Conservation (phyloP, 2,888 invertebrate species). For the Caenorhabditis sp. region DNA sequence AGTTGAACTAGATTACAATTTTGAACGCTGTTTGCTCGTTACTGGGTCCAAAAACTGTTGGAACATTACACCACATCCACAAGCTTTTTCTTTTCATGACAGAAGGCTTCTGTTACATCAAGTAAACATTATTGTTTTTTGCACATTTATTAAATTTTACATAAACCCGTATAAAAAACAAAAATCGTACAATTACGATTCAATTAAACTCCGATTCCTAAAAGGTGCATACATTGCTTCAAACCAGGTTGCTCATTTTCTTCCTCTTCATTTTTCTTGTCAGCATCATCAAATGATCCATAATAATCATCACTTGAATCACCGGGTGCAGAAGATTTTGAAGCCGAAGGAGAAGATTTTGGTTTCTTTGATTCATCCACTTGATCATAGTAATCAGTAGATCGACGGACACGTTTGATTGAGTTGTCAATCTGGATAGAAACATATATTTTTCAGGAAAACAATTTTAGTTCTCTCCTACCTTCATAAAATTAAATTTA, state of each 20-base stretch:
- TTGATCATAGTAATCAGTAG: constrained; percentile 46
- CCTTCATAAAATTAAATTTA: constrained; percentile 44
- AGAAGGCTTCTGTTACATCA: no score
- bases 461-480: neutral
- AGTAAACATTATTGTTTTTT: neutral
- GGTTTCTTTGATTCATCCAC: constrained; percentile 20
- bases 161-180: neutral
- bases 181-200: neutral
- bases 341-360: neutral
- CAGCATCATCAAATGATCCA: constrained; percentile 31
- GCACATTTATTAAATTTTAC: neutral
- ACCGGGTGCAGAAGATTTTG: no score
- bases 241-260: constrained; percentile 28
- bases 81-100: no score
- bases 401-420: constrained; percentile 35
- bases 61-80: no score
- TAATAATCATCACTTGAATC: constrained; percentile 44
- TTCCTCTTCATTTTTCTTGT: constrained; percentile 19
- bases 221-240: constrained; percentile 45
- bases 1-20: no score
- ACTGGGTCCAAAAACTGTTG: no score
- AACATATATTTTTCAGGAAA: neutral
- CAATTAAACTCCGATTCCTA: constrained; percentile 39
- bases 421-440: constrained; percentile 19
- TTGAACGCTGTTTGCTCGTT: no score